Evolutionary conservation across 35 echinoderm and acorn worm species (phyloP).

Genomic region (Amphiura filiformis): DNA sequence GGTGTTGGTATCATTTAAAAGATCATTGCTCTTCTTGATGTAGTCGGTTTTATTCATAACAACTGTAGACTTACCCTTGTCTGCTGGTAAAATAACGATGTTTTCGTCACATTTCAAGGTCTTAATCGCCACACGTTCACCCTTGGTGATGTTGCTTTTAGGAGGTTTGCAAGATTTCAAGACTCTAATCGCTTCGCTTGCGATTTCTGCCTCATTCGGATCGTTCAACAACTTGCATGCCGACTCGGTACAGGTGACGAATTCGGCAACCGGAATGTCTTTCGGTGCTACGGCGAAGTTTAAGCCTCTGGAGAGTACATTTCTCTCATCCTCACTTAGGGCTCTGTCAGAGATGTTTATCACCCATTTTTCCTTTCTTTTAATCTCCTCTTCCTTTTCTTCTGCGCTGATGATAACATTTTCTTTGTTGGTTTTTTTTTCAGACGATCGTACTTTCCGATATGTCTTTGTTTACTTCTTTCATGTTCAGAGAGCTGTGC

Average conservation of each 20-base stretch:
- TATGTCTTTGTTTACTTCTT: background rate
- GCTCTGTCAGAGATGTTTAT: background rate
- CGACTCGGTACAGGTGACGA: background rate
- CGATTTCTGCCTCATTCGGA: background rate
- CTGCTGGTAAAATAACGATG: background rate
- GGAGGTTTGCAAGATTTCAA: conserved; percentile 5
- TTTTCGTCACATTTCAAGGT: background rate
- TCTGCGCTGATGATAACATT: background rate
- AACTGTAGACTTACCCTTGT: conserved; percentile 9
- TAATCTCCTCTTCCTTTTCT: background rate
- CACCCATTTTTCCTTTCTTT: background rate
- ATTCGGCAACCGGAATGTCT: background rate
- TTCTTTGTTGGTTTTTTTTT: background rate
- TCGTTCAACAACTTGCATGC: background rate
- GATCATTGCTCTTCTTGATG: background rate
- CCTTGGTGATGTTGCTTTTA: background rate
- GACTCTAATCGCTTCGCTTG: background rate
- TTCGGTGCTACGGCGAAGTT: background rate
- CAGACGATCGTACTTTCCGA: background rate
- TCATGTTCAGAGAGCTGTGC: background rate
- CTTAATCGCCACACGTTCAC: conserved; percentile 1
- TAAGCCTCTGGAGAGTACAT: background rate
- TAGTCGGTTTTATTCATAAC: conserved; percentile 18
- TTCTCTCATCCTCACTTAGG: background rate
- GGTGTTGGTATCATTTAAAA: background rate